These are phyloP conservation scores for Hydriomena furcata DNA, from an alignment of 2,888 invertebrate genomes.

Conservation along the genomic window DNA sequence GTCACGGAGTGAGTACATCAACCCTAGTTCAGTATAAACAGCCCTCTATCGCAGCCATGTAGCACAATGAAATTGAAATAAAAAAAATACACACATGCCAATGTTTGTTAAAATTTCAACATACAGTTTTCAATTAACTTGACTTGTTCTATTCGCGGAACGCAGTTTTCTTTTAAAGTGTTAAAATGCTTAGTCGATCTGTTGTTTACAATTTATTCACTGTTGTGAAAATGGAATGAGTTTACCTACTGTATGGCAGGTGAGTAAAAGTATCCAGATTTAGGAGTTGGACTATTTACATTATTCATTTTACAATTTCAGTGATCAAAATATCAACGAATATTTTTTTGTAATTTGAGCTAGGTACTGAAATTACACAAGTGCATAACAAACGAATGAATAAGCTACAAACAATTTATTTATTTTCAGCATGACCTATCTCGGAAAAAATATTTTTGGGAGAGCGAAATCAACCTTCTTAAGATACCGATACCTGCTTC, in stretches of 20 bases:
- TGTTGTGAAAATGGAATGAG: conserved; percentile 16
- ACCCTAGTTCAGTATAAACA: conserved; percentile 30
- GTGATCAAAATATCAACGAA: too few species aligned
- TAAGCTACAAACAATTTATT: neutral
- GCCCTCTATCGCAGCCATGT: conserved; percentile 15
- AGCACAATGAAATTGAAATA: conserved; percentile 23
- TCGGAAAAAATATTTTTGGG: conserved; percentile 39
- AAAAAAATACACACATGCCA: conserved; percentile 27
- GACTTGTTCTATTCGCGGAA: neutral
- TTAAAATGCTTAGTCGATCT: conserved; percentile 9
- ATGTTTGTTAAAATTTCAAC: conserved; percentile 6
- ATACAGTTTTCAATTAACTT: conserved; percentile 2
- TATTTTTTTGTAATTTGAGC: too few species aligned
- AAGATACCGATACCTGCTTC: conserved; percentile 64
- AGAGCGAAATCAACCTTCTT: conserved; percentile 45
- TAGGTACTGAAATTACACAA: too few species aligned
- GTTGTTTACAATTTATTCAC: conserved; percentile 6
- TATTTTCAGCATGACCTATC: conserved; percentile 65
- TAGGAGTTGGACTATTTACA: too few species aligned
- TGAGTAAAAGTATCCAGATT: conserved; percentile 18
- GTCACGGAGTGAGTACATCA: conserved; percentile 22
- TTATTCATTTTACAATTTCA: too few species aligned
- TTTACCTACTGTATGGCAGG: conserved; percentile 19
- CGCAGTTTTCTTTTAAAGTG: conserved; percentile 14
- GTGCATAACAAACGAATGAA: too few species aligned